Conservation (phyloP, 2,113 vertebrate species). For the Potamarius usumacintae region DNA sequence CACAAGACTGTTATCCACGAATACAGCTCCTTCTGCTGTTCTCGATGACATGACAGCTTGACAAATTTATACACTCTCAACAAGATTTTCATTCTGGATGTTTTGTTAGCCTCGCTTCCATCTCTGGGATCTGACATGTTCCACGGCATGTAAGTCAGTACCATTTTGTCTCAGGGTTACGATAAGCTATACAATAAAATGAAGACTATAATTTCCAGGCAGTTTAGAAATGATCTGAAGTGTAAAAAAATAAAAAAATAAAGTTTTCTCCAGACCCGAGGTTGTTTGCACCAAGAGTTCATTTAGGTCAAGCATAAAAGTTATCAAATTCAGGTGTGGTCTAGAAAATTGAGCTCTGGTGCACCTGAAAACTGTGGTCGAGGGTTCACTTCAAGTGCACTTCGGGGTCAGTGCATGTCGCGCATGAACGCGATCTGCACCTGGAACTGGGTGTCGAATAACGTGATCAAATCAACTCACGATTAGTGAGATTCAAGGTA, state of each 20-base stretch:
- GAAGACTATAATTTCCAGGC: neutral
- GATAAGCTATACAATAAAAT: neutral
- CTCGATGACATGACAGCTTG: neutral
- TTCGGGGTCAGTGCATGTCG: neutral
- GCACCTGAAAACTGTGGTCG: neutral
- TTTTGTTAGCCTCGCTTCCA: constrained; percentile 14
- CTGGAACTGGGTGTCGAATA: constrained; percentile 1
- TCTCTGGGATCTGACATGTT: constrained; percentile 9
- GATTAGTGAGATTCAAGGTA: neutral
- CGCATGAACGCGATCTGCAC: constrained; percentile 13
- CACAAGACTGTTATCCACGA: neutral
- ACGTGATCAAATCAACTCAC: neutral
- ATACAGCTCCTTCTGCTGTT: constrained; percentile 5
- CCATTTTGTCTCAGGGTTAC: neutral
- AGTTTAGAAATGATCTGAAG: neutral
- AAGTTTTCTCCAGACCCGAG: neutral
- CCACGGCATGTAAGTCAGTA: neutral
- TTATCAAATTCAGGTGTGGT: neutral
- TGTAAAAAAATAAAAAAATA: neutral
- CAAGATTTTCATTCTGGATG: constrained; percentile 3
- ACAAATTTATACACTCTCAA: constrained; percentile 18
- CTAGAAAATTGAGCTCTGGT: neutral
- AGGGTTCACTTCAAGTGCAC: constrained; percentile 2
- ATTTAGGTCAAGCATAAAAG: neutral
- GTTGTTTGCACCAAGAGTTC: neutral